Conservation (phyloP, 2,888 invertebrate genomes). For the Aquatica leii region DNA sequence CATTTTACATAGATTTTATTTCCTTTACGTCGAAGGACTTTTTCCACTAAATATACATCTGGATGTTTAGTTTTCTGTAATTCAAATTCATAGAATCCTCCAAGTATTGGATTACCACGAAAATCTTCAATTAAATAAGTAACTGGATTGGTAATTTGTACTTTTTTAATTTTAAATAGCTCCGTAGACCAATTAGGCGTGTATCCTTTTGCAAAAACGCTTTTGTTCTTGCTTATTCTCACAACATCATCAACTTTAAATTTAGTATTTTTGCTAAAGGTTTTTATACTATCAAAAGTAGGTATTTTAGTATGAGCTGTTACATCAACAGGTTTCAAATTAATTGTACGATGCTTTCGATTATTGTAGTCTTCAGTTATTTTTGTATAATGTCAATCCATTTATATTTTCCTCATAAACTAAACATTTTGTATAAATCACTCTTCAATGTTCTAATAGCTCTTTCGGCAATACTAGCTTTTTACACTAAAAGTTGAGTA, state of each 20-base stretch:
- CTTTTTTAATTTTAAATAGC: constrained; percentile 46
- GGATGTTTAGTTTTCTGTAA: constrained; percentile 25
- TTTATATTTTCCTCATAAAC: too few species aligned
- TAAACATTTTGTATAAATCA: constrained; percentile 32
- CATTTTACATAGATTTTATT: constrained; percentile 33
- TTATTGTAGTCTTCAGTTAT: too few species aligned
- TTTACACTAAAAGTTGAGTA: constrained; percentile 25
- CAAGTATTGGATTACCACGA: constrained; percentile 29
- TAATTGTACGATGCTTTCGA: neutral
- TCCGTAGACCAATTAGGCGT: constrained; percentile 51
- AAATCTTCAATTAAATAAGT: constrained; percentile 46
- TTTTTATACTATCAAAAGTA: constrained; percentile 25
- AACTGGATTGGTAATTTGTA: constrained; percentile 46
- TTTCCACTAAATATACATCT: constrained; percentile 41
- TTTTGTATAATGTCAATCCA: too few species aligned
- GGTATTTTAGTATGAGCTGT: neutral
- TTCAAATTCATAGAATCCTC: constrained; percentile 43
- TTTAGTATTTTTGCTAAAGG: constrained; percentile 40
- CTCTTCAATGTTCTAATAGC: constrained; percentile 6
- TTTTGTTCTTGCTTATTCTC: constrained; percentile 49
- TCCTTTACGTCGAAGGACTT: constrained; percentile 32
- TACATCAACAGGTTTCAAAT: neutral
- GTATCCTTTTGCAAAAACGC: constrained; percentile 48
- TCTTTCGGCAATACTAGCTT: neutral
- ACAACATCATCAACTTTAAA: constrained; percentile 50